Base-by-base conservation (phyloP, 2,888 invertebrate genomes). In the Hipparchia sbordonii region DNA sequence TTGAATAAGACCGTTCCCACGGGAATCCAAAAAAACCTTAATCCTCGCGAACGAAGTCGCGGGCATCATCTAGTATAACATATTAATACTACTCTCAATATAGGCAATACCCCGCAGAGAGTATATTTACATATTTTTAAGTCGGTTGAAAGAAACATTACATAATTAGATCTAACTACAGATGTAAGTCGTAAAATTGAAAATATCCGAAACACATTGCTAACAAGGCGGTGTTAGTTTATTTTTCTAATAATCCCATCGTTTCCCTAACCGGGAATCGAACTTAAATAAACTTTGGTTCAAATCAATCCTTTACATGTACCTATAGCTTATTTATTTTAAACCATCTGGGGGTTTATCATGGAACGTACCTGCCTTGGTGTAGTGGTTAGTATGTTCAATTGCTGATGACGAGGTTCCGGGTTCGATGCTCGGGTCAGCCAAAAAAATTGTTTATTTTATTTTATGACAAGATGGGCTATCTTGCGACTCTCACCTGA, bases 231-330 rank as follows among this genome's bases (percentile, higher is more conserved):
- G 12, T 59, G 48, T 63, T 6, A 10, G 63, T 63, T 63, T 63
- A 51, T 63, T 63, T 51, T 23, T 51, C 63, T 63, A 51, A 10
- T 12, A 62, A 63, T 23, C 23, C 23, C 23, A 63, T 1, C 13
- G 23, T 51, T 63, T 51, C 63, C 23, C 48, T 51, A 63, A 63
- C 51, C 51, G 51, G 51, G 63, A 51, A 63, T 33, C 1, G 51
- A 63, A 63, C 63, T 13, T 7, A 63, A 51, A 63, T 63, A 63
- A 63, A 23, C 63, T 8, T 10, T 60, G 59, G 33, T 12, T 23
- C 46, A 8, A 48, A 62, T 46, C 13, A 13, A 48, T 60, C 39
- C 2, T 2, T 39, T 39, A 1, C 5, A 39, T 5, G 39, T 5
- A 39, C 39, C 23, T 23, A 23, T 23, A 39, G 51, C 51, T 63